Base-by-base conservation (phyloP, 2,113 vertebrate genomes). In the Balaeniceps rex region DNA sequence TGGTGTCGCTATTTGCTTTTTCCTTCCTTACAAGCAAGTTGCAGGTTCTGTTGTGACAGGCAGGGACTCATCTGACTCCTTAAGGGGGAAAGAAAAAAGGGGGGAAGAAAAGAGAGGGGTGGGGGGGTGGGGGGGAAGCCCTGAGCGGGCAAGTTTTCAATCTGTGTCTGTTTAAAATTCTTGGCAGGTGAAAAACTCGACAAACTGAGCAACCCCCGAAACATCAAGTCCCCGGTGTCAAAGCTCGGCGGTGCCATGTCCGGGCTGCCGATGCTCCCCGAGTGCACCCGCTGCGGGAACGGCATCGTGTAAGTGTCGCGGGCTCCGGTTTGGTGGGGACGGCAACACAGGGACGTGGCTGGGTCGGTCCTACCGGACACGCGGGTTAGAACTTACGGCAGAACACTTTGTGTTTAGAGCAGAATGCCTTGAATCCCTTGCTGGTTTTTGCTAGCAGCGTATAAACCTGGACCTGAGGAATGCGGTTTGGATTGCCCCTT, bases 291-390 rank as follows among this genome's bases (percentile, higher is more conserved):
- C 98, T 99, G 99, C 25, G 97, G 97, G 51, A 99, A 99, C 1
- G 99, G 99, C 79, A 99, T 99, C 11, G 99, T 99, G 99, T 99
- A 90, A 99, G 99, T 99, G 97, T 28, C 10, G 0, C 36, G 46
- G 51, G 46, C 49, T 22, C 31, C 0, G 0, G 24, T 12, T 23
- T 6, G 5, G 21, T 21, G 70, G 80, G 74, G 55, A 51, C 0
- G 0, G 47, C 4, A 11, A 17, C 14, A 3, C 21, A 2, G 66
- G 36, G 36, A 24, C 4, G 1, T 2, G 6, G 38, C 44, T 19
- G 60, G 34, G 11, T 10, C 7, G 8, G 11, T 46, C 54, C 86
- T 70, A 8, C 64, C 72, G 14, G 51, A 13, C 42, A 6, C 1
- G 0, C 0, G 2, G 54, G 21, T 19, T 54, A 18, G 38, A 28